Evolutionary conservation across 1,140 invertebrate genomes (phyloP), one percentile per base, ranked within the genome.

Genomic region (Saxidomus purpurata): DNA sequence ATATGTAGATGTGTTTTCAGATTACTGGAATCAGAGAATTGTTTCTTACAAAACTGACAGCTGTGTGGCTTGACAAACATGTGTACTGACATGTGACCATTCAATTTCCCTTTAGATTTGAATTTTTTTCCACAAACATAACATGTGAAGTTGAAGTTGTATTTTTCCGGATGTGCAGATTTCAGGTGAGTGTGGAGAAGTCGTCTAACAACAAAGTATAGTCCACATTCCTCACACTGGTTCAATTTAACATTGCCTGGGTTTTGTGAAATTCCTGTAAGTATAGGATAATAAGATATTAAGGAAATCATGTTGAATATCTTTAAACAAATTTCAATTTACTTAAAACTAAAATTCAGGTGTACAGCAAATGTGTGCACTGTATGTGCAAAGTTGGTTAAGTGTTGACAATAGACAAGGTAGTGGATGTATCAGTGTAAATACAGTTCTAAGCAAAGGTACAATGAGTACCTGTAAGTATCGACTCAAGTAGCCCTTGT

Each of bases 21-120:
- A 36, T 94, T 94, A 89, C 93, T 93, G 49, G 80, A 47, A 77
- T 93, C 92, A 19, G 92, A 87, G 61, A 94, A 94, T 55, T 88
- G 84, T 76, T 94, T 94, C 13, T 83, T 88, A 85, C 93, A 93
- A 28, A 82, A 81, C 2, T n/a, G 59, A 83, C 93, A 94, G 3
- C 69, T 69, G 76, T 91, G 90, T 13, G 93, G 92, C 87, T 93
- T 93, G 15, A 91, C 79, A 17, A 80, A 76, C 89, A 92, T 90
- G 89, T 94, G 93, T 3, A 83, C 83, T 0, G 71, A 34, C 67
- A 92, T 89, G 82, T 94, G 93, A 0, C 63, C 85, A 25, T 91
- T 92, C 17, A 94, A 82, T 28, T 92, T 91, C n/a, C 85, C 77
- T 19, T 90, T 80, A 17, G 91, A 87, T 13, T 52, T 83, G 59